Base-by-base conservation (phyloP, 2,888 invertebrate species). In the Stenotaenia linearis region DNA sequence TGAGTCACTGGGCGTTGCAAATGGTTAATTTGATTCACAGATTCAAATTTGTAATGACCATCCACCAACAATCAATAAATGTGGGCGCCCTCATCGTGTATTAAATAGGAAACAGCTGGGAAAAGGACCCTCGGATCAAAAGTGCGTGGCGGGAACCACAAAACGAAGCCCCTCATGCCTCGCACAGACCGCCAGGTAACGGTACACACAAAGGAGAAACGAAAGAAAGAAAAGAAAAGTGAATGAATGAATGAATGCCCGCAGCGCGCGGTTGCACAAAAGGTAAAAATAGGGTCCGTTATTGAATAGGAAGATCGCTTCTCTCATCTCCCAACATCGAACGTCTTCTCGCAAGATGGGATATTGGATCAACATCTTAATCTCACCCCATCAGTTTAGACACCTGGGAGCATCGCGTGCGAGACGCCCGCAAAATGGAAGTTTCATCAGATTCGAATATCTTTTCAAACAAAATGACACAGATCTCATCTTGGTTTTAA, bases 321-420 rank as follows among this genome's bases (percentile, higher is more conserved):
- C 69, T 69, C 69, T 25, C 69, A 69, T 69, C 69, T 69, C 69
- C 69, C 69, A 69, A 69, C 69, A 28, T 69, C 69, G 69, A 69
- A 23, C 69, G 28, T 69, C 69, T 69, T 69, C 69, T 69, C 25
- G 69, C 69, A 28, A 69, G 69, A 69, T 69, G 69, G 69, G 69
- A 69, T 69, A 69, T 69, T 69, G 69, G 69, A 69, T 69, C 69
- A 69, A 69, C 69, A 69, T 69, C 69, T 69, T 69, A 69, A 69
- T 69, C 69, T 69, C 69, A 69, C 69, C 69, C 69, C 69, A 69
- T 69, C 69, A 69, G 69, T 69, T 69, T 69, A 69, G 69, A 69
- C 69, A 69, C 69, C 69, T 69, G 69, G 69, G 69, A 69, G 69
- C 69, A 69, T 69, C 69, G 28, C 25, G 12, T 69, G 25, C 69